Evolutionary conservation across 2,888 invertebrate species (phyloP), one percentile per base, ranked within the genome.

Genomic region (Lucinisca nassula): DNA sequence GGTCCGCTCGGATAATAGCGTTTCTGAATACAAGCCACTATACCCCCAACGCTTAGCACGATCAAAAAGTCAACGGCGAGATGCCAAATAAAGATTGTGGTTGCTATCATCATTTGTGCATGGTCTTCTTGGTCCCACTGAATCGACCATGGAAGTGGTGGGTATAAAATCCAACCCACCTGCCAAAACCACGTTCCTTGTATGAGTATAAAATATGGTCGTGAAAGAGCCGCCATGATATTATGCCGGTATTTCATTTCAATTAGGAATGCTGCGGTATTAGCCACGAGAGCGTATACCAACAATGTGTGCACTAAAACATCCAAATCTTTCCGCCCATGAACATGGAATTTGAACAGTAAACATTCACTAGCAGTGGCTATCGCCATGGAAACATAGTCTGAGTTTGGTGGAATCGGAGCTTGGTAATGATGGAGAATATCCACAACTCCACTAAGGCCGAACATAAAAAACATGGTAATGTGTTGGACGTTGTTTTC

Each of bases 111-210:
- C 94, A 97, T 95, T 90, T 96, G 92, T 2, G 93, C 94, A 89
- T 96, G 97, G 90, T 94, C 90, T 1, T 95, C 93, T 32, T 90
- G 89, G 38, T 96, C 94, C 97, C 97, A 97, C 17, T 75, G 85
- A 38, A 79, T 80, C 0, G 94, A 93, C 32, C 88, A 90, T 4
- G 93, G 88, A 10, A 93, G 85, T 6, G 97, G 97, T 49, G 96
- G 96, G 93, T 97, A 97, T 35, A 97, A 93, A 84, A 97, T 96
- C 93, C 96, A 96, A 0, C 96, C 97, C 14, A 97, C 95, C 85
- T 96, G 96, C 93, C 95, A 96, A 94, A 97, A 97, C 97, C 97
- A 97, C 1, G 96, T 96, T n/a, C 97, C 97, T 93, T 97, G 97
- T 12, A 97, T 93, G 21, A 97, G 86, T 0, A 95, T 94, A 80